phyloP scores from a whole-genome alignment of 2,888 invertebrate species.

The Empis stercorea region DNA sequence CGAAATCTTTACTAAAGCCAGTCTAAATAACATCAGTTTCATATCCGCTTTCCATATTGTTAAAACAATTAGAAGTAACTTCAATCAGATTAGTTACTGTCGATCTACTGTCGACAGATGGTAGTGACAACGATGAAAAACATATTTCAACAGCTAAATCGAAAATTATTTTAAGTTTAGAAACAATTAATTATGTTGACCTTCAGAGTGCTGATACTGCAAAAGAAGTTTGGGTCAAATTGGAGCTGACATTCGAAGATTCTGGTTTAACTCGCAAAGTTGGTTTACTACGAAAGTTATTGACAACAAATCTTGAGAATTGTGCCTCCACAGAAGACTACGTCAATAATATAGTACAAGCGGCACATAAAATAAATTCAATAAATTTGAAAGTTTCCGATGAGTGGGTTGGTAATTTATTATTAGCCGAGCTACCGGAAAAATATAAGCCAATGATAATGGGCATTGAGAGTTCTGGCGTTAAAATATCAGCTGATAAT shows the following conservation, averaged over 20 bases:
- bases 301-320: background rate
- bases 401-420: constrained; percentile 1
- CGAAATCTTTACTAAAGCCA: too few relatives aligned
- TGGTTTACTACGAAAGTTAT: background rate
- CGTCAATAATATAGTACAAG: background rate
- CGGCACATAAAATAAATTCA: background rate
- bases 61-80: too few relatives aligned
- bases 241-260: background rate
- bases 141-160: too few relatives aligned
- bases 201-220: constrained; percentile 16
- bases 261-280: background rate
- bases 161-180: constrained; percentile 9
- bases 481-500: background rate
- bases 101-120: too few relatives aligned
- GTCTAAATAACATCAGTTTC: too few relatives aligned
- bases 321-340: background rate
- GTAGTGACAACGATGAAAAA: too few relatives aligned
- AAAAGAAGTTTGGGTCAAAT: constrained; percentile 16
- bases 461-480: constrained; percentile 1
- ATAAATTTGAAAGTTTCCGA: background rate
- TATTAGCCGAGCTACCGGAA: background rate
- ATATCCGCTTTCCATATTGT: too few relatives aligned
- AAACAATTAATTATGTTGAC: too few relatives aligned
- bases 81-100: too few relatives aligned
- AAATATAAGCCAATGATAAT: constrained; percentile 4